Percentiles rank a stretch among this genome's conserved stretches.
phyloP scores from a whole-genome alignment of 2,113 vertebrate genomes.

The Dasypus novemcinctus region DNA sequence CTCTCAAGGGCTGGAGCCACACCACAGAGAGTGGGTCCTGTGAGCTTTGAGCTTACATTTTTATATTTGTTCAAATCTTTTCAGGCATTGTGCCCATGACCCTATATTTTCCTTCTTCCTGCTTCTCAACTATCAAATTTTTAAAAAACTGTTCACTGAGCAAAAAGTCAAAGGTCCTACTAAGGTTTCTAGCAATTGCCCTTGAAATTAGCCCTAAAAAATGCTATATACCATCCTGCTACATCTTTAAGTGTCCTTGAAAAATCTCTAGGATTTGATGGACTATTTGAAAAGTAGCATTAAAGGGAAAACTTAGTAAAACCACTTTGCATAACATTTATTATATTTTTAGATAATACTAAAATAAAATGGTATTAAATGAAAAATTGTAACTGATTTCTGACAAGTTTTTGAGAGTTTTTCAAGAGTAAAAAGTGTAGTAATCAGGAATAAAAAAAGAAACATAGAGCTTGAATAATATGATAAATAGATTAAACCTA shows the following conservation, averaged over 20 bases:
- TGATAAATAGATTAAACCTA: too few species aligned
- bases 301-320: too few species aligned
- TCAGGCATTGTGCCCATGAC: not conserved
- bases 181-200: not conserved
- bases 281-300: too few species aligned
- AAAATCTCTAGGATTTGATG: not conserved
- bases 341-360: too few species aligned
- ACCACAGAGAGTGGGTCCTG: not conserved
- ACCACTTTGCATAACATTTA: too few species aligned
- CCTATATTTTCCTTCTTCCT: not conserved
- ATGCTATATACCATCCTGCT: not conserved
- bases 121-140: not conserved
- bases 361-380: too few species aligned
- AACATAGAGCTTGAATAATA: too few species aligned
- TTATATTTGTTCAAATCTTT: not conserved
- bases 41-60: not conserved
- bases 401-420: slow-evolving; percentile 28
- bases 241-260: not conserved
- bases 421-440: slow-evolving; percentile 4
- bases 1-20: not conserved
- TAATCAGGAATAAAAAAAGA: too few species aligned
- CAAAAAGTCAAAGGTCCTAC: not conserved
- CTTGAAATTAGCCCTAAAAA: not conserved
- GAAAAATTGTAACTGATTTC: too few species aligned
- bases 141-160: not conserved